These are phyloP conservation scores for Strigops habroptila DNA, from an alignment of 2,113 vertebrate species.

Conservation along the genomic window DNA sequence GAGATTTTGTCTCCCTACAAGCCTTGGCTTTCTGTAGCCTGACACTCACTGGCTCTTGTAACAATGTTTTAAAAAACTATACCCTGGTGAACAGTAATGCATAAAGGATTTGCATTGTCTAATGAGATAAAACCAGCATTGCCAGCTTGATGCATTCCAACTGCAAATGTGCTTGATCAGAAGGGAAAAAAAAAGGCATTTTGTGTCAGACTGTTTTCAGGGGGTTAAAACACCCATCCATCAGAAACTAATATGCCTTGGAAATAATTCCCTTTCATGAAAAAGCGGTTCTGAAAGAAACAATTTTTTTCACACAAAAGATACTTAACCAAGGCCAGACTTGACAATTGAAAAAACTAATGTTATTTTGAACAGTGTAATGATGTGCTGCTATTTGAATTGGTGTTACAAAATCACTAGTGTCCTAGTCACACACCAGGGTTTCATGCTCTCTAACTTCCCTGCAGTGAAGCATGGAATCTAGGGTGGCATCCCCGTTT, in stretches of 20 bases:
- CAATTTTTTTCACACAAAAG: neutral
- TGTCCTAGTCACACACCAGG: neutral
- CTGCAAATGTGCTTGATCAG: neutral
- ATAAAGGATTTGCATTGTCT: neutral
- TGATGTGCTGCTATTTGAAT: neutral
- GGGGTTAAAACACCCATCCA: neutral
- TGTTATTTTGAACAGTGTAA: neutral
- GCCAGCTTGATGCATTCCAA: neutral
- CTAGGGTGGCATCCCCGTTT: accelerated
- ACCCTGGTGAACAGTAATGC: neutral
- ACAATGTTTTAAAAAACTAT: neutral
- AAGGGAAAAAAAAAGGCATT: neutral
- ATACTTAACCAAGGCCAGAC: neutral
- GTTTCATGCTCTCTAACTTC: neutral
- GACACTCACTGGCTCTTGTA: neutral
- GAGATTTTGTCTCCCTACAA: neutral
- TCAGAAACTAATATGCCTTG: neutral
- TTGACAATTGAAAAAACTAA: neutral
- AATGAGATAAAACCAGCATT: neutral
- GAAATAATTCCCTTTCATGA: neutral
- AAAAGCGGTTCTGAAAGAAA: neutral
- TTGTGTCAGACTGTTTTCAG: neutral
- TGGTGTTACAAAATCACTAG: neutral
- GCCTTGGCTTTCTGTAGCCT: neutral
- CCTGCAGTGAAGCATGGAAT: neutral